These are phyloP conservation scores for Alethe castanea DNA, from an alignment of 2,113 vertebrate genomes.

Conservation along the genomic window DNA sequence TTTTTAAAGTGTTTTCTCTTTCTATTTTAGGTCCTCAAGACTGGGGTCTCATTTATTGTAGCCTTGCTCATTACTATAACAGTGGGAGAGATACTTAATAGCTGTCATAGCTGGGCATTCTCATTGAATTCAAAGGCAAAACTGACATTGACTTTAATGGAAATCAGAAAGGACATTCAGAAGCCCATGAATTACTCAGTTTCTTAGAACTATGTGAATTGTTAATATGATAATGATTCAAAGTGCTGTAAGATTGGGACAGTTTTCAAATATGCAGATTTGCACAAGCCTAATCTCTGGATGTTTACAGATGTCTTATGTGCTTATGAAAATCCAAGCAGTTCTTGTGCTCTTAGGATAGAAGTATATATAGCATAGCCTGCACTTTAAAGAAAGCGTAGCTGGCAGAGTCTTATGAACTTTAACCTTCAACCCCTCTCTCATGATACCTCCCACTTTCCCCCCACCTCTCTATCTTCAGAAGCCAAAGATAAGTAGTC, in stretches of 20 bases:
- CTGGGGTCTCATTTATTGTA: neutral
- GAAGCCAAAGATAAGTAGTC: neutral
- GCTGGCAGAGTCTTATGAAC: neutral
- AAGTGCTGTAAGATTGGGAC: neutral
- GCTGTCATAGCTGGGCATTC: slow-evolving; percentile 7
- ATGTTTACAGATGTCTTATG: slow-evolving; percentile 33
- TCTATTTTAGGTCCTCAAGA: neutral
- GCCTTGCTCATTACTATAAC: slow-evolving; percentile 14
- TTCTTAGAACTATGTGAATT: neutral
- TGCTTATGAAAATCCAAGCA: slow-evolving; percentile 15
- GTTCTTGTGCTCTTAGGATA: neutral
- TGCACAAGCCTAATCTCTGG: slow-evolving; percentile 16
- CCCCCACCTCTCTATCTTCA: neutral
- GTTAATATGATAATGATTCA: slow-evolving; percentile 28
- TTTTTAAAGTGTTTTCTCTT: slow-evolving; percentile 17
- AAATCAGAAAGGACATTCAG: slow-evolving; percentile 17
- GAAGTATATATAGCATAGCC: neutral
- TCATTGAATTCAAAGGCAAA: slow-evolving; percentile 37
- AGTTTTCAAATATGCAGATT: slow-evolving; percentile 40
- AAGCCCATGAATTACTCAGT: slow-evolving; percentile 14
- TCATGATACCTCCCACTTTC: neutral
- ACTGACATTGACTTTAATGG: slow-evolving; percentile 41
- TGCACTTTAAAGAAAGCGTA: neutral
- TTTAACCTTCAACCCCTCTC: neutral
- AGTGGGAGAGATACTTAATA: slow-evolving; percentile 35